Conservation (phyloP, 2,888 invertebrate species). For the Andrena haemorrhoa region DNA sequence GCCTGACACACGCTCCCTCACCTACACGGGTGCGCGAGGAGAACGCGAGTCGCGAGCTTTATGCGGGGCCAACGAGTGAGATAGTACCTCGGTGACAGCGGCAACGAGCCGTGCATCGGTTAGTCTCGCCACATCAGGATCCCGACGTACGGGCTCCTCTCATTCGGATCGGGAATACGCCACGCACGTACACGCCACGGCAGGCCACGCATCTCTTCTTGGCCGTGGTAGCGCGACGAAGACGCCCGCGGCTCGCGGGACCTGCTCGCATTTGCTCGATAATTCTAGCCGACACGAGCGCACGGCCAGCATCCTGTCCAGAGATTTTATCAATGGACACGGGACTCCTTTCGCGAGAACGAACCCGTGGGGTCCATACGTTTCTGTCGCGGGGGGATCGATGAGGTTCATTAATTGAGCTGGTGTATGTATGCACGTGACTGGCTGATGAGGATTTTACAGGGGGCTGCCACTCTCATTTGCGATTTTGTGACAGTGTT, state of each 20-base stretch:
- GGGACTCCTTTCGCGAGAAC: conserved; percentile 1
- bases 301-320: conserved; percentile 43
- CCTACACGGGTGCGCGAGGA: conserved; percentile 6
- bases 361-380: neutral
- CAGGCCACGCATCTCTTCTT: conserved; percentile 25
- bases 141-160: conserved; percentile 76
- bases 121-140: conserved; percentile 84
- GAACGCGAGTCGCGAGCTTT: conserved; percentile 55
- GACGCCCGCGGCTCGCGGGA: conserved; percentile 19
- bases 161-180: conserved; percentile 71
- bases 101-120: conserved; percentile 84
- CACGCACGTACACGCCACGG: conserved; percentile 18
- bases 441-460: conserved; percentile 14
- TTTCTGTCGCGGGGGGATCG: conserved; percentile 17
- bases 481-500: too few species aligned
- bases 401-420: conserved; percentile 34
- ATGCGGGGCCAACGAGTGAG: conserved; percentile 74
- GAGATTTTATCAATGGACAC: conserved; percentile 59
- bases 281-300: conserved; percentile 50
- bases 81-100: conserved; percentile 82
- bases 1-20: conserved; percentile 3
- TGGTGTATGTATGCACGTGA: conserved; percentile 28
- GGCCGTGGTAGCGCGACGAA: conserved; percentile 12
- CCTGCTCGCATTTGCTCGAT: conserved; percentile 55
- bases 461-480: too few species aligned